These are phyloP conservation scores for Unio pictorum DNA, from an alignment of 2,888 invertebrate genomes.

Conservation along the genomic window DNA sequence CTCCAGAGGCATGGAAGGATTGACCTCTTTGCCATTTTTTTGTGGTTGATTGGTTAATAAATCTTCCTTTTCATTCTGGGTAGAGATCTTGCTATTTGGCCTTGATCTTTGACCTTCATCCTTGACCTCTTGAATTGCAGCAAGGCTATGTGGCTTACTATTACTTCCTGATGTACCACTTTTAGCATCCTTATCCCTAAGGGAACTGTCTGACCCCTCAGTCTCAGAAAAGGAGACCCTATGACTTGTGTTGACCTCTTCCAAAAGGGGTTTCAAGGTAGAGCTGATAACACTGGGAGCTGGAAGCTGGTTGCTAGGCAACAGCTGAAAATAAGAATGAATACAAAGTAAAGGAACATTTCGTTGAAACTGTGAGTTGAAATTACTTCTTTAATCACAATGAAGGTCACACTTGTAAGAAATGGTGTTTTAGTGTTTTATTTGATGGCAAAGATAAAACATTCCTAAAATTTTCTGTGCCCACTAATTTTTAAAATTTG, in stretches of 20 bases:
- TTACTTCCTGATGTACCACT: no score
- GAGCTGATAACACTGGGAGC: slow-evolving; percentile 56
- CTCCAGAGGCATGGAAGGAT: slow-evolving; percentile 21
- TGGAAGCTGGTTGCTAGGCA: slow-evolving; percentile 63
- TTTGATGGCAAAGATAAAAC: not conserved
- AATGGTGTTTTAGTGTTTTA: not conserved
- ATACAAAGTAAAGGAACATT: not conserved
- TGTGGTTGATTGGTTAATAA: no score
- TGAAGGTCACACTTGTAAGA: no score
- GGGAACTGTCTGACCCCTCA: no score
- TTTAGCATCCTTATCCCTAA: no score
- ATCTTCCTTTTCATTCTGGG: no score
- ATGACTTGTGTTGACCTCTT: slow-evolving; percentile 29
- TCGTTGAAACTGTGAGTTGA: not conserved
- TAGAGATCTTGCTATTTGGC: not conserved
- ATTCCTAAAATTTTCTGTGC: not conserved
- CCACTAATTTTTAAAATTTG: no score
- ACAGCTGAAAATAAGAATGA: slow-evolving; percentile 46
- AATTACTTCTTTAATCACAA: not conserved
- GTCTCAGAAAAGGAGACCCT: slow-evolving; percentile 26
- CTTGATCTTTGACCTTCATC: slow-evolving; percentile 5
- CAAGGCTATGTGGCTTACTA: no score
- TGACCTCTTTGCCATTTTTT: slow-evolving; percentile 2
- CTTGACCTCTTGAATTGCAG: not conserved
- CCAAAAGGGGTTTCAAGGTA: slow-evolving; percentile 48